A percentile compares a stretch with the other conserved stretches of the same genome.
These are phyloP conservation scores for Rynchops niger DNA, from an alignment of 2,113 vertebrate genomes.

Conservation along the genomic window DNA sequence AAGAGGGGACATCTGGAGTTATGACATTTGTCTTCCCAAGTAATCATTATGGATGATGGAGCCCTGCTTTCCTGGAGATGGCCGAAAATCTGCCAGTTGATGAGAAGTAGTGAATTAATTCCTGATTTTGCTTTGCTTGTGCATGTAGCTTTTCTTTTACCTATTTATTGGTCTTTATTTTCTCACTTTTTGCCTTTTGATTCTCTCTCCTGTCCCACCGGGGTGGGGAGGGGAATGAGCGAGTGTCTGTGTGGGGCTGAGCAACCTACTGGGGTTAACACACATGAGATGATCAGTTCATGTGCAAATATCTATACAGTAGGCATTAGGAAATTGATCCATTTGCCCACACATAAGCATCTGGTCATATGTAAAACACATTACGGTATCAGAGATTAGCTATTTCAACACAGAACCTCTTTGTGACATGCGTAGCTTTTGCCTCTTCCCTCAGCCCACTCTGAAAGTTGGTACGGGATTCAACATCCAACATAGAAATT, in stretches of 20 bases:
- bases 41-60: fast-evolving
- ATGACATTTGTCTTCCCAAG: not conserved
- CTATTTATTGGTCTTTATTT: not conserved
- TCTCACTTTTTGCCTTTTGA: not conserved
- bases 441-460: not conserved
- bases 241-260: not conserved
- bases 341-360: not conserved
- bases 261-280: not conserved
- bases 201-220: not conserved
- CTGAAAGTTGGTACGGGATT: not conserved
- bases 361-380: not conserved
- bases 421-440: not conserved
- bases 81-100: not conserved
- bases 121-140: not conserved
- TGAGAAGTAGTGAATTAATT: not conserved
- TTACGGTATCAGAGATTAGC: not conserved
- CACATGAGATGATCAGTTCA: not conserved
- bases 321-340: not conserved
- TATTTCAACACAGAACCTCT: not conserved
- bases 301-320: not conserved
- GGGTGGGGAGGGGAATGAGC: not conserved
- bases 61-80: not conserved
- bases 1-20: not conserved
- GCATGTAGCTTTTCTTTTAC: not conserved
- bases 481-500: not conserved